A percentile compares a stretch with the other conserved stretches of the same genome.
Conservation (phyloP, 2,113 vertebrate species). For the Burhinus bistriatus region DNA sequence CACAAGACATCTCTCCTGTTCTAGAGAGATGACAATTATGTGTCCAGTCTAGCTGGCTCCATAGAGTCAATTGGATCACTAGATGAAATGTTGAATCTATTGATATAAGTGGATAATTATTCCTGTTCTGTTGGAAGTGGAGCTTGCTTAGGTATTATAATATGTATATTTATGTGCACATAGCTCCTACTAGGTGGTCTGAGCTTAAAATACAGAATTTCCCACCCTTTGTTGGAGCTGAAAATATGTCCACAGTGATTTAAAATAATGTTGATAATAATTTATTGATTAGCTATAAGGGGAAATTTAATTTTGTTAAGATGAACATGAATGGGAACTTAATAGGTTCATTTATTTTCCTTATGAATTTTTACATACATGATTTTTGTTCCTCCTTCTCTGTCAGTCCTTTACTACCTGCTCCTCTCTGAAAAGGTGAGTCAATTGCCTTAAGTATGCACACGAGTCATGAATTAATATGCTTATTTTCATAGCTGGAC, state of each 20-base stretch:
- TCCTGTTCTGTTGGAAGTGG: background rate
- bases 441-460: background rate
- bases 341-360: background rate
- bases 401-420: background rate
- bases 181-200: background rate
- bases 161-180: background rate
- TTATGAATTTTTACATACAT: background rate
- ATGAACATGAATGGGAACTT: background rate
- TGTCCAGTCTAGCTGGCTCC: background rate
- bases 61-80: background rate
- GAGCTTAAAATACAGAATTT: background rate
- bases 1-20: background rate
- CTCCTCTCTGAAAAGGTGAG: background rate
- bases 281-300: background rate
- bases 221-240: background rate
- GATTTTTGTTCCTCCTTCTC: background rate
- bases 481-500: background rate
- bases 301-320: background rate
- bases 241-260: background rate
- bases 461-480: background rate
- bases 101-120: background rate
- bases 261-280: background rate
- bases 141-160: background rate
- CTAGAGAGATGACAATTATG: background rate
- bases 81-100: background rate